Base-by-base conservation (phyloP, 2,888 invertebrate genomes). In the Rotaria sp. region DNA sequence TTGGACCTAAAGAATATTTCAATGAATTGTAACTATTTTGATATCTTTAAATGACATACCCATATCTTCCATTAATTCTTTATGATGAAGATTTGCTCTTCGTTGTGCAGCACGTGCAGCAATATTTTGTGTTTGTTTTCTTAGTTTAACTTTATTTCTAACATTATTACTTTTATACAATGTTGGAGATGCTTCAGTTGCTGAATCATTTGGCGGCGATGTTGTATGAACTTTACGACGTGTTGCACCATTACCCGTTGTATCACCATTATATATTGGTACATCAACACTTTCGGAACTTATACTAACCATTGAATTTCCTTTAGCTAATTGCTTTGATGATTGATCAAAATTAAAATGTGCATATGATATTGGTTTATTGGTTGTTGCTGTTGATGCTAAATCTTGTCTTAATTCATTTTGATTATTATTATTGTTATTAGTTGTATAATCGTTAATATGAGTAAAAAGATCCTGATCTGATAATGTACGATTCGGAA, bases 71-170 rank as follows among this genome's bases (percentile, higher is more conserved):
- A 87, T 87, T 45, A 87, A 59, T 38, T 87, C 87, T 50, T 50
- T 41, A 59, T 87, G 87, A 74, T 85, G 85, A 59, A 85, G 59
- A 38, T 50, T 84, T 10, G 87, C 87, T 85, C 85, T 85, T 38
- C 84, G 59, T 50, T 87, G 87, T 26, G 87, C 87, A n/a, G 87
- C 87, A 84, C 57, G 84, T 18, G 85, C 85, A 59, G 87, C 87
- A 59, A 87, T 87, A 35, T 80, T 85, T 45, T 85, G 85, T 30
- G 87, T 87, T 38, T 85, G 85, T 87, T 84, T 50, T 84, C 84
- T 18, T 35, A 84, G 41, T 80, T n/a, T 80, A 26, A 26, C 45
- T 41, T 45, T 41, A 45, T 41, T 45, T 21, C 45, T 41, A 11
- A 45, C 13, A 52, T 52, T 52, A 52, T 11, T 52, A 52, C 24